Conservation (phyloP, 2,113 vertebrate species). For the Synodontis membranacea region DNA sequence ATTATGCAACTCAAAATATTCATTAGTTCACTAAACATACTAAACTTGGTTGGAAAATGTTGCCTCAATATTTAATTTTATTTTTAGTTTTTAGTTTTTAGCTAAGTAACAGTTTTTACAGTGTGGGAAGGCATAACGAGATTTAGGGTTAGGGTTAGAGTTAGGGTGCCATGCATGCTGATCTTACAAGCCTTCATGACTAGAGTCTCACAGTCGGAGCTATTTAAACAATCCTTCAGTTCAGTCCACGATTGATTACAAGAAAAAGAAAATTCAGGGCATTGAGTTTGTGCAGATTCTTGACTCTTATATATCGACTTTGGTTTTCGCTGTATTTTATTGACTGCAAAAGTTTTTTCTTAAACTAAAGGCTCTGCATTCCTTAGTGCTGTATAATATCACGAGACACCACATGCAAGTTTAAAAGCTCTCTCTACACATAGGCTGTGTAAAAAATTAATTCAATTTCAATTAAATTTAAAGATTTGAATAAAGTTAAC, state of each 20-base stretch:
- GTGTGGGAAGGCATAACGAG: no score
- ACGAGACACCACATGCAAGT: neutral
- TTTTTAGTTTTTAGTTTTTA: no score
- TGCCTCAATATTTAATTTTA: no score
- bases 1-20: no score
- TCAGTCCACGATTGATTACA: neutral
- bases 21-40: no score
- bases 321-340: neutral
- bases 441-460: neutral
- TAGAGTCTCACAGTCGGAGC: neutral
- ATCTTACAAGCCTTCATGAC: neutral
- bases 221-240: neutral
- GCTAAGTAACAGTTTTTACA: no score
- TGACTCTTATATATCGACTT: neutral
- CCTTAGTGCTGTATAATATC: neutral
- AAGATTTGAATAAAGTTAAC: no score
- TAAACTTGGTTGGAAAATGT: no score
- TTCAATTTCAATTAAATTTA: no score
- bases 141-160: no score
- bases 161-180: no score
- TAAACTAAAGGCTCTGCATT: neutral
- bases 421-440: neutral
- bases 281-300: neutral
- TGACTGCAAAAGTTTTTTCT: neutral
- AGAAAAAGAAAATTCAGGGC: neutral